Conservation (phyloP, 2,888 invertebrate species). For the Parnassius glacialis region DNA sequence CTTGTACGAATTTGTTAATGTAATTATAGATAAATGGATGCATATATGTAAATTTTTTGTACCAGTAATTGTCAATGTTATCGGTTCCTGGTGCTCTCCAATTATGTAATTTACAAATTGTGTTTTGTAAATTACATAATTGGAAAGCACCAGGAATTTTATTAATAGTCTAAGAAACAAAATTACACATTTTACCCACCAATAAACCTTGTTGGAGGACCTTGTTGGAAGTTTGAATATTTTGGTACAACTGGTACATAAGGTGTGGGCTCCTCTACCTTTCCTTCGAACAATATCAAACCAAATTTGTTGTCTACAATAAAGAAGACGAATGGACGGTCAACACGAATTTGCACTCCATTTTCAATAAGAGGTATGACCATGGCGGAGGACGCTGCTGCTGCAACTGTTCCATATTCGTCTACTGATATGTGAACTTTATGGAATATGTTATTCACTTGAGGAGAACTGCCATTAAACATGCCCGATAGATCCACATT, state of each 20-base stretch:
- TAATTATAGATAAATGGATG: too few relatives aligned
- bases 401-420: slow-evolving; percentile 84
- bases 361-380: slow-evolving; percentile 82
- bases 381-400: slow-evolving; percentile 81
- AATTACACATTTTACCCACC: slow-evolving; percentile 4
- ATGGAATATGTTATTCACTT: slow-evolving; percentile 81
- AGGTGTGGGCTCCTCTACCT: slow-evolving; percentile 72
- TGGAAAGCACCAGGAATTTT: too few relatives aligned
- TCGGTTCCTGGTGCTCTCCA: too few relatives aligned
- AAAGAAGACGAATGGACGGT: slow-evolving; percentile 85
- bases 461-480: slow-evolving; percentile 55
- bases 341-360: slow-evolving; percentile 73
- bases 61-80: too few relatives aligned
- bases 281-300: slow-evolving; percentile 83
- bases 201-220: slow-evolving; percentile 1
- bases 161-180: background rate
- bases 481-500: slow-evolving; percentile 82
- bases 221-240: background rate
- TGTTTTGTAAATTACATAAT: too few relatives aligned
- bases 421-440: slow-evolving; percentile 84
- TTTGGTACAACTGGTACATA: slow-evolving; percentile 30
- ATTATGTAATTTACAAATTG: too few relatives aligned
- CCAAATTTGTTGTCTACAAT: slow-evolving; percentile 80
- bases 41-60: too few relatives aligned
- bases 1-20: too few relatives aligned